Evolutionary conservation across 2,113 vertebrate genomes (phyloP), one percentile per base, ranked within the genome.

Genomic region (Phainopepla nitens): DNA sequence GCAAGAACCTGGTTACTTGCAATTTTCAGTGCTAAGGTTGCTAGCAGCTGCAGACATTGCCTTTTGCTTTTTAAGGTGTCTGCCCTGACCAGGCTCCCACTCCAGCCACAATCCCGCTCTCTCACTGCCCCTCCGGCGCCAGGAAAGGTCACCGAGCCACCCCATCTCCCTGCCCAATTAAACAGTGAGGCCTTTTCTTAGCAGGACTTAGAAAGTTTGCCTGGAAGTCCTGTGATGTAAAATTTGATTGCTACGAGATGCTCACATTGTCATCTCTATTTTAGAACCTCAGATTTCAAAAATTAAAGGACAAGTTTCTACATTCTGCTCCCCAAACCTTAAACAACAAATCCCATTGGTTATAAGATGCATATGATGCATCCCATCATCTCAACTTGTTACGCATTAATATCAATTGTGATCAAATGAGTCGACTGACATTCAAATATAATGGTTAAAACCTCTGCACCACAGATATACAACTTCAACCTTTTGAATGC

Each of bases 401-500:
- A 71, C 82, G 82, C 58, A 71, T 72, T 81, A 70, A 75, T 82
- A 73, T 44, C 66, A 65, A 11, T 80, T 77, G 14, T 79, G 53
- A 88, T 78, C 73, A 77, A 88, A 81, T 42, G 68, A 90, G 92
- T 83, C 82, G 42, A 86, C 95, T 95, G 96, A 96, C 96, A 97
- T 96, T 97, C 96, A 95, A 47, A 93, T 31, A 69, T 93, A 93
- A 93, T 23, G 49, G 94, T 89, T 92, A 84, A 94, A 91, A 92
- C 92, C 54, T 92, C 95, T 87, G 69, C 84, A 94, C 96, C 82
- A 64, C 97, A 97, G 97, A 98, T 97, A 98, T 96, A 98, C 93
- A 98, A 95, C 98, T 97, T 97, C 98, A 98, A 97, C 98, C 97
- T 98, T 98, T 97, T 94, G 96, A 97, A 95, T 97, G 96, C 96